Evolutionary conservation across 2,797 vertebrate genomes (phyloP).

Genomic region (Lacerta bilineata): DNA sequence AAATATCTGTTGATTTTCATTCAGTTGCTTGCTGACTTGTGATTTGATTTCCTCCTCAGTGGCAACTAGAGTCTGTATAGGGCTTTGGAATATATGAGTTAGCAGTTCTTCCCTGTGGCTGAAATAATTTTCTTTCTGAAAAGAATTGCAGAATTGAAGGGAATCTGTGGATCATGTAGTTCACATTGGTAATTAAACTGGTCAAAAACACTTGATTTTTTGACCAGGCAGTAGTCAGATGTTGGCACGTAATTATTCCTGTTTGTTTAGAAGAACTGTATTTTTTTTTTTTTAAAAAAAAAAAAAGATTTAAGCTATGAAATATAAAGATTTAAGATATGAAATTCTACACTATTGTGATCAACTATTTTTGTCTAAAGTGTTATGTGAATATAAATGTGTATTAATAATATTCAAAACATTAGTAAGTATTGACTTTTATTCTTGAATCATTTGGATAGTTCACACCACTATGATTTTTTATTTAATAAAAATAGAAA

Average conservation of each 20-base stretch:
- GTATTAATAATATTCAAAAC: neutral
- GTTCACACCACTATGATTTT: neutral
- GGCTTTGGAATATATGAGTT: neutral
- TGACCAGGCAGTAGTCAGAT: neutral
- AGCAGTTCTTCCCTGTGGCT: neutral
- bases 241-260: neutral
- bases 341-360: neutral
- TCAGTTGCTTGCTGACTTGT: neutral
- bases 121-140: neutral
- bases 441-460: neutral
- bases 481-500: neutral
- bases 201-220: neutral
- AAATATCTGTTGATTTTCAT: neutral
- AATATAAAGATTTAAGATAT: neutral
- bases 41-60: neutral
- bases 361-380: neutral
- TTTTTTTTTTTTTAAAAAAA: no score
- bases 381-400: neutral
- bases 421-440: neutral
- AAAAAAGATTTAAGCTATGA: neutral
- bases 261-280: neutral
- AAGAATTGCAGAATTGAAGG: neutral
- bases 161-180: neutral
- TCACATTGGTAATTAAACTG: neutral
- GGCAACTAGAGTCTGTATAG: no score